These are phyloP conservation scores for Dorcus parallelipipedus DNA, from an alignment of 2,888 invertebrate genomes.

Conservation along the genomic window DNA sequence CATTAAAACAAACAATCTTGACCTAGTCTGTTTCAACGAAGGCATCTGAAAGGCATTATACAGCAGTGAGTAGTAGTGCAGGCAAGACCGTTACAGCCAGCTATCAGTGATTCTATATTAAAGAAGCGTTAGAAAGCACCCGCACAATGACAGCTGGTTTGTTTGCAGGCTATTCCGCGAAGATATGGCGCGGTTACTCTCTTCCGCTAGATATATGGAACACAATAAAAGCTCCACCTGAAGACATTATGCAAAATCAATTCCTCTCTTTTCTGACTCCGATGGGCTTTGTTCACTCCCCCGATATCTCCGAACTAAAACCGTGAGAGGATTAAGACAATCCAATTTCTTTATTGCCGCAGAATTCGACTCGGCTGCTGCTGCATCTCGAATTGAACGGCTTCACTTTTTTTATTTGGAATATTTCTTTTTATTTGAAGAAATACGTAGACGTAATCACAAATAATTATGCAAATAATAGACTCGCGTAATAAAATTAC, in stretches of 20 bases:
- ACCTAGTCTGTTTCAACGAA: no score
- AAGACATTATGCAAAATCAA: slow-evolving; percentile 55
- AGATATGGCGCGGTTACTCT: slow-evolving; percentile 41
- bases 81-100: slow-evolving; percentile 15
- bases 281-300: slow-evolving; percentile 43
- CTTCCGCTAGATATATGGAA: slow-evolving; percentile 48
- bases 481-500: slow-evolving; percentile 7
- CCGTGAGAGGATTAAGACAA: slow-evolving; percentile 45
- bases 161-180: slow-evolving; percentile 47
- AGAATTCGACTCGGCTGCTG: no score
- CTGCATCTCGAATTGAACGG: slow-evolving; percentile 20
- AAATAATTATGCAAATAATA: slow-evolving; percentile 32
- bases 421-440: slow-evolving; percentile 5
- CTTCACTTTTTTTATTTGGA: slow-evolving; percentile 8
- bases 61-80: neutral
- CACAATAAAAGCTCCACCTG: slow-evolving; percentile 52
- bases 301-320: slow-evolving; percentile 41
- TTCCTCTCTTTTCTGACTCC: slow-evolving; percentile 44
- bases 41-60: neutral
- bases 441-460: slow-evolving; percentile 25
- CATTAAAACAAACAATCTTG: no score
- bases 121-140: slow-evolving; percentile 42
- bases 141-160: slow-evolving; percentile 47
- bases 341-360: slow-evolving; percentile 27
- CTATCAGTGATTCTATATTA: slow-evolving; percentile 40